Conservation (phyloP, 2,888 invertebrate species). For the Nemurella pictetii region DNA sequence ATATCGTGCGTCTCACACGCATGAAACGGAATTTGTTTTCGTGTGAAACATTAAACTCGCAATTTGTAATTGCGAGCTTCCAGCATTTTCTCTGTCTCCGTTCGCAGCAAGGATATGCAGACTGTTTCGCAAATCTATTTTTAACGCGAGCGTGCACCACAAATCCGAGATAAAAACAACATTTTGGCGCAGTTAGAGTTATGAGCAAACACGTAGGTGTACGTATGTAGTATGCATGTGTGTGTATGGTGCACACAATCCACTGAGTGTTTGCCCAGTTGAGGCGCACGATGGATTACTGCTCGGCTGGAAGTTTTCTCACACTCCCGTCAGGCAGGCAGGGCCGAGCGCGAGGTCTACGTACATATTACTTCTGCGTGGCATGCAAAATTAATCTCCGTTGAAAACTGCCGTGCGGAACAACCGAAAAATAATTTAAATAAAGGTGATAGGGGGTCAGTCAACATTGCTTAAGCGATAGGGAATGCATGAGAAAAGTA, state of each 20-base stretch:
- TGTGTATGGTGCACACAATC: not conserved
- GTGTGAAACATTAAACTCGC: not conserved
- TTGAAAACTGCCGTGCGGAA: slow-evolving; percentile 20
- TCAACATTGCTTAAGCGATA: not conserved
- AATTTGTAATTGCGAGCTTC: not conserved
- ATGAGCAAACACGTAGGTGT: not conserved
- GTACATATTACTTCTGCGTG: not conserved
- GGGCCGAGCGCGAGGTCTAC: not conserved
- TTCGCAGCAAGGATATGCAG: not conserved
- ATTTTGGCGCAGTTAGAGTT: not conserved
- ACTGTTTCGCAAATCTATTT: not conserved
- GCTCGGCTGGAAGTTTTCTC: slow-evolving; percentile 3
- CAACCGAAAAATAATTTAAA: not conserved
- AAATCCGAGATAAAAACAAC: not conserved
- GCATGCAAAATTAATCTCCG: slow-evolving; percentile 24
- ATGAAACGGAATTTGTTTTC: not conserved
- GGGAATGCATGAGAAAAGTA: not conserved
- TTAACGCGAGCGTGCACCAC: not conserved
- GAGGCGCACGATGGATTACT: not conserved
- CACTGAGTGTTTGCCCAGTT: not conserved
- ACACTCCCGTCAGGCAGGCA: not conserved
- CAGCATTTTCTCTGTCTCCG: not conserved
- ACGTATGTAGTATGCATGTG: too few relatives aligned
- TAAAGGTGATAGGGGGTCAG: not conserved
- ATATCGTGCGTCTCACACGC: not conserved